These are phyloP conservation scores for Oenanthe melanoleuca DNA, from an alignment of 2,113 vertebrate genomes.

Conservation along the genomic window DNA sequence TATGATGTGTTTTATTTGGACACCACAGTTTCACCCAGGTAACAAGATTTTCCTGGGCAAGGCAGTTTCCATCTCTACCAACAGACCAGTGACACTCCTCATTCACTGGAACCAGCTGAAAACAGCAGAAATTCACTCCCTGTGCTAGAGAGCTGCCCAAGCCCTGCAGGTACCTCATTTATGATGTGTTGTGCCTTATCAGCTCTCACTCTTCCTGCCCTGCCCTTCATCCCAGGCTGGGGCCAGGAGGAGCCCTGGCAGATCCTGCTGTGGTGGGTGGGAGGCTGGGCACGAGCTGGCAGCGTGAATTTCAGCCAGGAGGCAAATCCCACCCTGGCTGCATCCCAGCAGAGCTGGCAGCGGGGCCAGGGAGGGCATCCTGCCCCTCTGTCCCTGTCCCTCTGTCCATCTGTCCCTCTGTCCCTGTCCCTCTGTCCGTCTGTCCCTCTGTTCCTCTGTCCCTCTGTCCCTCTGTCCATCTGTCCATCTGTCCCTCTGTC, in stretches of 20 bases:
- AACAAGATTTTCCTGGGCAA: not conserved
- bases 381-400: too few species aligned
- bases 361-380: too few species aligned
- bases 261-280: not conserved
- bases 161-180: not conserved
- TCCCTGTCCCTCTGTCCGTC: too few species aligned
- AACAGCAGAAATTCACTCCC: not conserved
- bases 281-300: not conserved
- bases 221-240: not conserved
- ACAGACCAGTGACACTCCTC: not conserved
- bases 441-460: too few species aligned
- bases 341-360: not conserved
- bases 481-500: too few species aligned
- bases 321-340: not conserved
- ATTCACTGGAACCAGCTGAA: not conserved
- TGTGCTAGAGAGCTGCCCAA: not conserved
- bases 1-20: not conserved
- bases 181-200: not conserved
- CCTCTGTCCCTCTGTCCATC: too few species aligned
- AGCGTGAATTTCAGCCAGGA: not conserved
- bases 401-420: too few species aligned
- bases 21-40: not conserved
- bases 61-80: not conserved
- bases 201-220: not conserved
- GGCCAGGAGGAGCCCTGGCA: rapidly evolving